A percentile compares a stretch with the other conserved stretches of the same genome.
Evolutionary conservation across 2,113 vertebrate species (phyloP).

Genomic region (Rana temporaria): DNA sequence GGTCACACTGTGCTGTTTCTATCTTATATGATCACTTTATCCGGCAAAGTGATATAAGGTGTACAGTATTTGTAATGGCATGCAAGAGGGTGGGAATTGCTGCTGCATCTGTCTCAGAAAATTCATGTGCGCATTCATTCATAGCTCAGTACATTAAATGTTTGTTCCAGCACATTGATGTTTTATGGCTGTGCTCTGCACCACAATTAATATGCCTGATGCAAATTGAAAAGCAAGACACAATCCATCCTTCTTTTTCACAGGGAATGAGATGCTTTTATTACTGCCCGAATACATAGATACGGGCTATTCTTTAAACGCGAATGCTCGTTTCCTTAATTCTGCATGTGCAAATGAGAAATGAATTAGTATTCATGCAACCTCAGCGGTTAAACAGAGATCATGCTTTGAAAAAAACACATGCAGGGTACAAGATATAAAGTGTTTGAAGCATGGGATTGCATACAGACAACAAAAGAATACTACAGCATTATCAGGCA

Average conservation of each 20-base stretch:
- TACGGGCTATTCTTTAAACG: slow-evolving; percentile 38
- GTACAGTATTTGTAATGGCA: neutral
- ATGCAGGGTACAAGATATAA: neutral
- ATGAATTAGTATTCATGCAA: neutral
- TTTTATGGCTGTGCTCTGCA: slow-evolving; percentile 50
- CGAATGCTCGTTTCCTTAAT: slow-evolving; percentile 43
- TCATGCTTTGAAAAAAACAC: neutral
- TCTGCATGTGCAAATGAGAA: slow-evolving; percentile 42
- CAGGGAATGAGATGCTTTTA: slow-evolving; percentile 37
- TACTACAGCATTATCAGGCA: too few species aligned
- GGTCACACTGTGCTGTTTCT: too few species aligned
- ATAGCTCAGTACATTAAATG: slow-evolving; percentile 56
- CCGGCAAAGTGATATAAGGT: slow-evolving; percentile 3
- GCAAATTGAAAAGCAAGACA: slow-evolving; percentile 50
- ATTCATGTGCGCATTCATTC: slow-evolving; percentile 55
- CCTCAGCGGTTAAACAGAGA: neutral
- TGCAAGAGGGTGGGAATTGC: slow-evolving; percentile 13
- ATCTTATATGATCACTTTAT: too few species aligned
- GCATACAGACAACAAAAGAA: too few species aligned
- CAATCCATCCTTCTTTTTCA: slow-evolving; percentile 53
- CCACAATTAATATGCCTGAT: slow-evolving; percentile 57
- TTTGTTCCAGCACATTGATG: slow-evolving; percentile 57
- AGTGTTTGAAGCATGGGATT: neutral
- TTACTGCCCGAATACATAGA: slow-evolving; percentile 46
- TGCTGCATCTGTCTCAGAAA: slow-evolving; percentile 41